Evolutionary conservation across 2,888 invertebrate species (phyloP), one percentile per base, ranked within the genome.

Genomic region (Drosophila tanythrix): DNA sequence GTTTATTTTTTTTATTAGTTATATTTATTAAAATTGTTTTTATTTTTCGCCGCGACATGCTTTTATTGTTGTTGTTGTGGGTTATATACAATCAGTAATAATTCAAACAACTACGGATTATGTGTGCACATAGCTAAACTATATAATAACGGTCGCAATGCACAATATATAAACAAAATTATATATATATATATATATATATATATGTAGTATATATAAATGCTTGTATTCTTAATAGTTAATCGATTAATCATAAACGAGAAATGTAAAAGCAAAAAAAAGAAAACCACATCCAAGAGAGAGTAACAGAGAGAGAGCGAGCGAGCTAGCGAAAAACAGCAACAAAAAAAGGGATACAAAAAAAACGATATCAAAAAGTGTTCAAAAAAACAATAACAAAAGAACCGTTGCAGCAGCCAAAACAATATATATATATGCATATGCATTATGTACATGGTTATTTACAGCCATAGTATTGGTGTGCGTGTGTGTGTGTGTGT

Each of bases 201-300:
- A n/a, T 21, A 21, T 15, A 46, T 46, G 25, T 15, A 15, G 25
- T 52, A 31, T 52, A 52, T 43, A 40, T 29, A 57, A 40, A 57
- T 57, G 40, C n/a, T 31, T 31, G 40, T 31, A 51, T 35, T 48
- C 33, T 33, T 25, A 64, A 29, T 56, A 56, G 29, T 75, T 68
- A 63, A 63, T 75, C 61, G 75, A 75, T 74, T 74, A 78, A 77
- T 75, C 62, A 59, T 67, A 59, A 70, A 56, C 70, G 51, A 63
- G 53, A 36, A 58, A 60, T 58, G 58, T 31, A 21, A 29, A 29
- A 43, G 48, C 43, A 53, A 57, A 63, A 60, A 48, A 43, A 57
- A 67, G 15, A 71, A 79, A 52, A 71, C 78, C 78, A 68, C 70
- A 71, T 70, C 71, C 71, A 65, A 65, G 11, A 58, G 43, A 63